phyloP scores from a whole-genome alignment of 2,888 invertebrate species.

The Orgyia antiqua region DNA sequence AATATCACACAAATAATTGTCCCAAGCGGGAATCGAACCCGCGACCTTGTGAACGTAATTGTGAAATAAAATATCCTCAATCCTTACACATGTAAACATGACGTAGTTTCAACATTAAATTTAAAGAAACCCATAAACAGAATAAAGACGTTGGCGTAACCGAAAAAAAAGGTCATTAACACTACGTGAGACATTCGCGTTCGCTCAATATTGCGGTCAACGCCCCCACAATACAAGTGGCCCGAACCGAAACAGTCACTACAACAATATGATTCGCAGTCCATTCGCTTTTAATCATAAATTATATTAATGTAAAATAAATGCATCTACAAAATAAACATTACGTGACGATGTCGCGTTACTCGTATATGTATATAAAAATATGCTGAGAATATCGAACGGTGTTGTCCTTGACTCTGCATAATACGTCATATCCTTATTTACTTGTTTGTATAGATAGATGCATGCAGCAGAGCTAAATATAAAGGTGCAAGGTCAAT shows the following conservation, averaged over 20 bases:
- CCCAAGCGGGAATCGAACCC: too few species aligned
- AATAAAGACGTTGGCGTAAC: conserved; percentile 52
- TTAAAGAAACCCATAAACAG: conserved; percentile 5
- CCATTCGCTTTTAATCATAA: conserved; percentile 16
- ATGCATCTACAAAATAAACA: too few species aligned
- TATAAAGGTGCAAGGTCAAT: conserved; percentile 20
- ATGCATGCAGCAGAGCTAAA: conserved; percentile 1
- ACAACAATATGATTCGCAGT: conserved; percentile 27
- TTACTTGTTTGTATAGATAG: background rate
- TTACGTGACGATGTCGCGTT: background rate
- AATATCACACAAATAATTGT: too few species aligned
- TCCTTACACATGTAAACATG: too few species aligned
- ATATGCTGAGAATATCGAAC: background rate
- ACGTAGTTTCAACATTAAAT: too few species aligned
- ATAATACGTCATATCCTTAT: conserved; percentile 1
- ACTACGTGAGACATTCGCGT: conserved; percentile 75
- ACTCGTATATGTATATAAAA: too few species aligned
- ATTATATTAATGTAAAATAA: too few species aligned
- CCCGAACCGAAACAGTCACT: conserved; percentile 34
- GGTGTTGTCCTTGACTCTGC: background rate
- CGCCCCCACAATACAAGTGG: conserved; percentile 62
- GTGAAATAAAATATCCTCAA: too few species aligned
- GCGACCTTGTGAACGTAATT: too few species aligned
- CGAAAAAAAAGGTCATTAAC: conserved; percentile 75
- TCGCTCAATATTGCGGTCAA: conserved; percentile 74